Evolutionary conservation across 2,113 vertebrate species (phyloP), one percentile per base, ranked within the genome.

Genomic region (Alces alces): DNA sequence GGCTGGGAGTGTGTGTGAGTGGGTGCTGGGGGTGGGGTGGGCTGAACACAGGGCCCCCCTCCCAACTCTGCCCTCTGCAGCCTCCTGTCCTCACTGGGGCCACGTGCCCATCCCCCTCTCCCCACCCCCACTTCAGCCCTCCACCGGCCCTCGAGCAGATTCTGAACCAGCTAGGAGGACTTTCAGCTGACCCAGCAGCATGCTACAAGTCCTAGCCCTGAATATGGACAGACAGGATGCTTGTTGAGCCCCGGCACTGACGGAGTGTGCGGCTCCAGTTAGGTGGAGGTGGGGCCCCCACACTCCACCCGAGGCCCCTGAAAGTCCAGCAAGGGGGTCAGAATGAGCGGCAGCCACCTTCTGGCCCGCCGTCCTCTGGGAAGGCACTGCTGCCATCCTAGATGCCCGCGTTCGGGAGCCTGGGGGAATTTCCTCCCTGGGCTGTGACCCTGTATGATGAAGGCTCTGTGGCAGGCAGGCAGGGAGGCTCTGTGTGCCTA

Each of bases 191-290:
- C 19, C 7, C 33, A 39, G 86, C 47, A 39, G 27, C n/a, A 39
- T 1, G 2, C 58, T 33, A 30, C 27, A 66, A 8, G 57, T 78
- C 50, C 43, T 33, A n/a, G 80, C 36, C 52, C 25, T 52, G 58
- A 58, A 25, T 39, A 33, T 55, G 47, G 25, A 89, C 60, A 50
- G 52, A 33, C 14, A 25, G 58, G 30, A 57, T n/a, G 47, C 27
- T 2, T 8, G 28, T 2, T 23, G 66, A 60, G 58, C 4, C 6
- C 27, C 12, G 2, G 27, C 14, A 0, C 33, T 8, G 27, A 25
- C 28, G 12, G 0, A 21, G 0, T 3, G 13, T 1, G 8, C 0
- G 27, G 28, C 36, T 66, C 39, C n/a, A 5, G 54, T 1, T 10
- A 50, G 43, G 14, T 11, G 3, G 83, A 36, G 7, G 1, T 55